Conservation (phyloP, 2,113 vertebrate genomes). For the Eurystomus gularis region DNA sequence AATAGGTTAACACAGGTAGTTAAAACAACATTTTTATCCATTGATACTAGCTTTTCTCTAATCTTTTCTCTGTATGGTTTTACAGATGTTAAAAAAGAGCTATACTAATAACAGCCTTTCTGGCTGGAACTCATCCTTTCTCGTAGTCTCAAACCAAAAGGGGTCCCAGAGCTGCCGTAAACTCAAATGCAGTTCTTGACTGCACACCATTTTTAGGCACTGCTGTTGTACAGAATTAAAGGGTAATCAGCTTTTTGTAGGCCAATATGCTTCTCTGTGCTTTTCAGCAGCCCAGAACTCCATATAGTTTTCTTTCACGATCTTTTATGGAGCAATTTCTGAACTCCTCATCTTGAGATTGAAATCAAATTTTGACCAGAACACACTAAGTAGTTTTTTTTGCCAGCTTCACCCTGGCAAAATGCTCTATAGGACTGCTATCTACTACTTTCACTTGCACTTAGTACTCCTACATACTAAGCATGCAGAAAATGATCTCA, state of each 20-base stretch:
- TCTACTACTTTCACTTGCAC: not conserved
- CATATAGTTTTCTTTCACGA: not conserved
- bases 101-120: not conserved
- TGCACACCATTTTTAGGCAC: not conserved
- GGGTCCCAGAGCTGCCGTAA: not conserved
- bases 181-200: not conserved
- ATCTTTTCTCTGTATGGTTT: not conserved
- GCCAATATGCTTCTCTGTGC: not conserved
- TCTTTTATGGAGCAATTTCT: not conserved
- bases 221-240: not conserved
- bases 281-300: not conserved
- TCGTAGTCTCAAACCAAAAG: not conserved
- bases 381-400: not conserved
- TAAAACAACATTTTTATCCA: not conserved
- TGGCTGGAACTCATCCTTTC: not conserved
- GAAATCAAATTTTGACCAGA: conserved; percentile 8
- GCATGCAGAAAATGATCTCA: conserved; percentile 21
- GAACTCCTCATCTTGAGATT: not conserved
- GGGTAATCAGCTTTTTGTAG: not conserved
- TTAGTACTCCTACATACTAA: not conserved
- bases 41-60: not conserved
- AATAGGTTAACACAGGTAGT: not conserved
- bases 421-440: not conserved
- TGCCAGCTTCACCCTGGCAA: not conserved
- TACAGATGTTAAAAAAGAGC: not conserved